These are phyloP conservation scores for Phaethornis superciliosus DNA, from an alignment of 2,113 vertebrate genomes.

Conservation along the genomic window DNA sequence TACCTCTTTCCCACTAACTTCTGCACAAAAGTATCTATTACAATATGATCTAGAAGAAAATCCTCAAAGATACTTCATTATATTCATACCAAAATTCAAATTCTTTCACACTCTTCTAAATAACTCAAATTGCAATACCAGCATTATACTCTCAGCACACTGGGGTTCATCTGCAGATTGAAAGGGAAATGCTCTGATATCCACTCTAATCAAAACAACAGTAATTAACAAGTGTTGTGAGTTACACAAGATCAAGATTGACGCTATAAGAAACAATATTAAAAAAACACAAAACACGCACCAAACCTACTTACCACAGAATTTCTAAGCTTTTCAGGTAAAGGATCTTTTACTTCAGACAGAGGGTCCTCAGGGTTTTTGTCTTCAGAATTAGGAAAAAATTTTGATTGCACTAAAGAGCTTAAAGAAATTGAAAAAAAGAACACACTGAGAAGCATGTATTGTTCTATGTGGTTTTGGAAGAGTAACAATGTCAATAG, in stretches of 20 bases:
- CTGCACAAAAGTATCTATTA: background rate
- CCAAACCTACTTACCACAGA: slow-evolving; percentile 87
- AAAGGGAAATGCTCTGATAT: background rate
- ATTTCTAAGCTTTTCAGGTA: slow-evolving; percentile 94
- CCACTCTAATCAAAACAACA: background rate
- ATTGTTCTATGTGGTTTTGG: background rate
- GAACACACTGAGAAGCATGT: background rate
- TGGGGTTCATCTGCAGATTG: background rate
- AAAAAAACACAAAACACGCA: background rate
- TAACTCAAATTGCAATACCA: background rate
- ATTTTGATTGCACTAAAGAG: slow-evolving; percentile 93
- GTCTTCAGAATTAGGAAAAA: slow-evolving; percentile 92
- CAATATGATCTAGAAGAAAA: background rate
- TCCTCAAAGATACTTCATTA: background rate
- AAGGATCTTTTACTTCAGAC: slow-evolving; percentile 94
- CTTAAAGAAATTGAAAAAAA: slow-evolving; percentile 71
- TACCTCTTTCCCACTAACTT: background rate
- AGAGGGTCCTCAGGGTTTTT: slow-evolving; percentile 97
- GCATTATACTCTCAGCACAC: background rate
- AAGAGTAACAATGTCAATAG: background rate
- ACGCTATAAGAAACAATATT: background rate
- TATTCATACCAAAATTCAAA: background rate
- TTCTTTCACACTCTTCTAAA: background rate
- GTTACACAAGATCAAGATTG: background rate
- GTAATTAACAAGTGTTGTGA: background rate